These are phyloP conservation scores for Drosophila prosaltans DNA, from an alignment of 1,140 invertebrate genomes.

Conservation along the genomic window DNA sequence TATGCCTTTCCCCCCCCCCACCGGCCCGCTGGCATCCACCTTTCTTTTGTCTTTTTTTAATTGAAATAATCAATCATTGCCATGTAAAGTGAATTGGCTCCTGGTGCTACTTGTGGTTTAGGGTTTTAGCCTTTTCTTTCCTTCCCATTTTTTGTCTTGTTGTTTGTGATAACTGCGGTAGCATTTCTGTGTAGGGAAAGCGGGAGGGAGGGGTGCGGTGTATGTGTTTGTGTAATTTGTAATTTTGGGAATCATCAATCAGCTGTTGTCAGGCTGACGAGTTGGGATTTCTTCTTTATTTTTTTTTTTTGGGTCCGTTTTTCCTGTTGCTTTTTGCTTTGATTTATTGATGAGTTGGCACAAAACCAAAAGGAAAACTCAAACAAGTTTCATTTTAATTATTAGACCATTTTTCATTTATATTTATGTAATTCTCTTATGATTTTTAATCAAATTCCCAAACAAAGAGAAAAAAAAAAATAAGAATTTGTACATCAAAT, in stretches of 20 bases:
- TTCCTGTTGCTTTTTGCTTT: slow-evolving; percentile 48
- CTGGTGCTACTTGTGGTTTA: slow-evolving; percentile 10
- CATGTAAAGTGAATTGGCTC: slow-evolving; percentile 9
- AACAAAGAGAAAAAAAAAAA: background rate
- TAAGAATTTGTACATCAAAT: slow-evolving; percentile 51
- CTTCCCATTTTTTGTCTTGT: background rate
- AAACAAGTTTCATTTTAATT: slow-evolving; percentile 27
- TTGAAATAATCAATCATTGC: slow-evolving; percentile 13
- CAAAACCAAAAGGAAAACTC: slow-evolving; percentile 28
- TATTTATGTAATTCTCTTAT: background rate
- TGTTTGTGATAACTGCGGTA: background rate
- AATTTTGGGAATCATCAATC: slow-evolving; percentile 79
- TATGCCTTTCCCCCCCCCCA: no score
- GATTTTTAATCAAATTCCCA: slow-evolving; percentile 45
- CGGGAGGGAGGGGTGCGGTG: slow-evolving; percentile 24
- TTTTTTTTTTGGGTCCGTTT: background rate
- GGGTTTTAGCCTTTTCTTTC: background rate
- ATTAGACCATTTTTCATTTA: slow-evolving; percentile 17
- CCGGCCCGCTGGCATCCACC: no score
- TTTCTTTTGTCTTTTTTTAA: slow-evolving; percentile 12
- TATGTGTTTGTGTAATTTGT: slow-evolving; percentile 79
- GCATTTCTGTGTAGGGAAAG: background rate
- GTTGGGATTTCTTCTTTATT: slow-evolving; percentile 50
- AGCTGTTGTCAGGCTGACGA: slow-evolving; percentile 67
- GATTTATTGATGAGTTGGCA: slow-evolving; percentile 76